A percentile compares a stretch with the other conserved stretches of the same genome.
phyloP scores from a whole-genome alignment of 2,888 invertebrate genomes.

The Sylvicola fuscatus region DNA sequence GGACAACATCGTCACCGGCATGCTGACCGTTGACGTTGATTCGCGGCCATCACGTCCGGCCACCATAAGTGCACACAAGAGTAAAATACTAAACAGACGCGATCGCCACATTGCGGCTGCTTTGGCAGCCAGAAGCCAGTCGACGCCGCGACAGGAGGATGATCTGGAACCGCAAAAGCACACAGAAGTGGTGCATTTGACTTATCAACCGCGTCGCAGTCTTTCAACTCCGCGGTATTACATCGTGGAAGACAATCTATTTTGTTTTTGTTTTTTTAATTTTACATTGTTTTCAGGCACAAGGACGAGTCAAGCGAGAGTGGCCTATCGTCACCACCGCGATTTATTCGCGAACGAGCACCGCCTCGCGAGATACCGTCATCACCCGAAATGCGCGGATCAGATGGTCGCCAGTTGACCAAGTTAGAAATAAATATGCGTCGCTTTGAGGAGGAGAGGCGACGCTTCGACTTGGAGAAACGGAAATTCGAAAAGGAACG shows the following conservation, averaged over 20 bases:
- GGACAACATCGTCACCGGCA: background rate
- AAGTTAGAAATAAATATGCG: conserved; percentile 20
- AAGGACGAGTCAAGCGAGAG: conserved; percentile 22
- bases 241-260: too few species aligned
- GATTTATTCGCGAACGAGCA: conserved; percentile 3
- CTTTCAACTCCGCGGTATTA: conserved; percentile 19
- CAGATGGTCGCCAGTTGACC: conserved; percentile 8
- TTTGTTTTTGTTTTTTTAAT: background rate
- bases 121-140: conserved; percentile 32
- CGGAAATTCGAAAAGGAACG: conserved; percentile 28
- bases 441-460: conserved; percentile 22
- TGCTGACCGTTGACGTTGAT: background rate
- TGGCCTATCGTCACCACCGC: conserved; percentile 11
- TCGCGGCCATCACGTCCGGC: conserved; percentile 8
- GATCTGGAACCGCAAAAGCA: background rate
- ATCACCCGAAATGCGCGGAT: background rate
- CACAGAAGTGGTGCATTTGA: conserved; percentile 13
- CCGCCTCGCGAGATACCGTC: background rate
- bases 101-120: conserved; percentile 19
- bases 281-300: conserved; percentile 8
- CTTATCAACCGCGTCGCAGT: conserved; percentile 17
- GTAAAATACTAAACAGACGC: conserved; percentile 21
- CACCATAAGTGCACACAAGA: conserved; percentile 19
- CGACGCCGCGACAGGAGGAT: conserved; percentile 24
- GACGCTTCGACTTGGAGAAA: conserved; percentile 25